These are phyloP conservation scores for Melolontha melolontha DNA, from an alignment of 2,888 invertebrate species.

Conservation along the genomic window DNA sequence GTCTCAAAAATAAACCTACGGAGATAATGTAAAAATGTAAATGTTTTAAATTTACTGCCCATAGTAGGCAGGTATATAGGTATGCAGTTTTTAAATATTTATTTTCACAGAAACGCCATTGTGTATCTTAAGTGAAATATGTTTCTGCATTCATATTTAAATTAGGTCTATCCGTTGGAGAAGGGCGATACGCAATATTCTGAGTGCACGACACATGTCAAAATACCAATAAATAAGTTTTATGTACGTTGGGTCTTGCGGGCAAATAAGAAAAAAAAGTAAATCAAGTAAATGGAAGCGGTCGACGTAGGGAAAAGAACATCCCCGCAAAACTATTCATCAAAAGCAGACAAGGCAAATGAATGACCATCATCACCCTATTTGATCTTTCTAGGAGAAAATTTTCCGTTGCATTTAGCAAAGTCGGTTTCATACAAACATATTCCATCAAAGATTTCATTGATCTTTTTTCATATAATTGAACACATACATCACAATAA, in stretches of 20 bases:
- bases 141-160: conserved; percentile 35
- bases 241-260: conserved; percentile 17
- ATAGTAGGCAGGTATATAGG: conserved; percentile 15
- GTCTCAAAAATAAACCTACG: background rate
- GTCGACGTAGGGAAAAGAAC: conserved; percentile 41
- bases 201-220: conserved; percentile 35
- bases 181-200: conserved; percentile 26
- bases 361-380: conserved; percentile 52
- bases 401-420: conserved; percentile 42
- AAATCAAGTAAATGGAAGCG: conserved; percentile 54
- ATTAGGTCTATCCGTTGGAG: conserved; percentile 20
- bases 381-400: conserved; percentile 44
- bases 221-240: conserved; percentile 39
- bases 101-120: conserved; percentile 15
- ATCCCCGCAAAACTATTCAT: conserved; percentile 51
- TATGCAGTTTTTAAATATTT: conserved; percentile 23
- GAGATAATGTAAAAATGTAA: conserved; percentile 24
- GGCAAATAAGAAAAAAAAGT: conserved; percentile 43
- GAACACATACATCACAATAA: no score
- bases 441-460: conserved; percentile 11
- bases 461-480: background rate
- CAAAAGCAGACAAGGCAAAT: conserved; percentile 53
- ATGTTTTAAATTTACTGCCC: conserved; percentile 22
- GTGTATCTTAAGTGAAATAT: conserved; percentile 14
- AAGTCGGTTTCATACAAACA: background rate